Evolutionary conservation across 2,888 invertebrate genomes (phyloP).

Genomic region (Margaritifera margaritifera): DNA sequence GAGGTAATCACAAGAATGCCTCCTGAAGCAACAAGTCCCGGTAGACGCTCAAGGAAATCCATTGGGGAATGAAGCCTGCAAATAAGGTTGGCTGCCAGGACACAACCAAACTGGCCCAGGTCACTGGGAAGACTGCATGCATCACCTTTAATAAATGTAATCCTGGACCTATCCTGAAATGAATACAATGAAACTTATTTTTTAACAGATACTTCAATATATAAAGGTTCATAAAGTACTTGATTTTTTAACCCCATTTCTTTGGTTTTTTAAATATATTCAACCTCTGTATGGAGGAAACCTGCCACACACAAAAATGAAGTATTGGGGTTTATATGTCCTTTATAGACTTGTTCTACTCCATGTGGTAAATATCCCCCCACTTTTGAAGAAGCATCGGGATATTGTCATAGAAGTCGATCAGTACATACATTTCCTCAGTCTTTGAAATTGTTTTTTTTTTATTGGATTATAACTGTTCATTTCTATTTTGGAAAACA

Average conservation of each 20-base stretch:
- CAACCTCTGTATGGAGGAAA: no score
- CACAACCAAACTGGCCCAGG: slow-evolving; percentile 69
- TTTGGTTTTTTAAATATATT: no score
- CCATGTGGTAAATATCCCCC: no score
- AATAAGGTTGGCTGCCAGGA: slow-evolving; percentile 70
- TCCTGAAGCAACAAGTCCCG: slow-evolving; percentile 60
- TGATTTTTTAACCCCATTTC: not conserved
- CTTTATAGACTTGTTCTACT: no score
- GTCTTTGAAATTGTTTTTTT: no score
- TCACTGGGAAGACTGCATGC: slow-evolving; percentile 66
- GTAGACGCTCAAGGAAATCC: slow-evolving; percentile 60
- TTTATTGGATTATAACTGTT: no score
- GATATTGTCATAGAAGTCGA: no score
- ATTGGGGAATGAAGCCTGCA: slow-evolving; percentile 66
- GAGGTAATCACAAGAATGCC: slow-evolving; percentile 70
- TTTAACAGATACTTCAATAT: not conserved
- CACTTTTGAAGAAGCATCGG: no score
- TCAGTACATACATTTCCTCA: no score
- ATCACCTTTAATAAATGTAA: slow-evolving; percentile 67
- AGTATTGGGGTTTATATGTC: no score
- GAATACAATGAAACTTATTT: not conserved
- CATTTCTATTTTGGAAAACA: no score
- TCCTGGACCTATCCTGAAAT: slow-evolving; percentile 52
- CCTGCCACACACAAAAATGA: no score
- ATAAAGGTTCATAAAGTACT: not conserved